Conservation (phyloP, 2,797 vertebrate species). For the Threskiornis aethiopicus region DNA sequence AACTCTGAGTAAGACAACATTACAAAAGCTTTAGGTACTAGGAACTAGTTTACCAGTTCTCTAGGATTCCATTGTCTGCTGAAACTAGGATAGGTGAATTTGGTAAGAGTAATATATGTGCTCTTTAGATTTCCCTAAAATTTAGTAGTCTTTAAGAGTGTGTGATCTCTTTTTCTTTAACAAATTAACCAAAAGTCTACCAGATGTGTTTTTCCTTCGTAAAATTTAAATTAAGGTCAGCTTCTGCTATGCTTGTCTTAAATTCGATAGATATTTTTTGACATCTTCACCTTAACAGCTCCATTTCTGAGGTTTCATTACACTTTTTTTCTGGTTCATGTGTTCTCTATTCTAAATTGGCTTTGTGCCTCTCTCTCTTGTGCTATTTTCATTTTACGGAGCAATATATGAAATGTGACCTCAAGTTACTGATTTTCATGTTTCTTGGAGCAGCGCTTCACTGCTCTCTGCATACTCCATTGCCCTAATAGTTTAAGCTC, state of each 20-base stretch:
- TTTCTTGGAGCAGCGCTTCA: background rate
- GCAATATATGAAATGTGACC: background rate
- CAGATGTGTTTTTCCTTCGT: background rate
- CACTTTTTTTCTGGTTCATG: background rate
- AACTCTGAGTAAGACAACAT: background rate
- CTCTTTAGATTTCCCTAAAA: background rate
- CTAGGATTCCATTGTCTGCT: background rate
- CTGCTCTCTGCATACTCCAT: background rate
- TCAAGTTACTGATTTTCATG: background rate
- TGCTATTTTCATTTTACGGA: background rate
- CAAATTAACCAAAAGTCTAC: background rate
- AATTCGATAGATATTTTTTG: background rate
- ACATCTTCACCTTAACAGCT: background rate
- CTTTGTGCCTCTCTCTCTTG: background rate
- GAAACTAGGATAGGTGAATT: background rate
- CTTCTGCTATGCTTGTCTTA: background rate
- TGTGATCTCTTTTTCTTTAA: background rate
- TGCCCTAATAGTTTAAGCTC: slow-evolving; percentile 23
- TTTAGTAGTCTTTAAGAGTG: background rate
- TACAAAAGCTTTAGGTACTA: background rate
- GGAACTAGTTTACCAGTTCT: background rate
- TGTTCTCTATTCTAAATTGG: background rate
- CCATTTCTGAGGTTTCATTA: background rate
- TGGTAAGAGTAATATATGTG: background rate
- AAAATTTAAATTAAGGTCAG: background rate